Evolutionary conservation across 1,140 invertebrate species (phyloP), one percentile per base, ranked within the genome.

Genomic region (Akabosia matsudoensis): DNA sequence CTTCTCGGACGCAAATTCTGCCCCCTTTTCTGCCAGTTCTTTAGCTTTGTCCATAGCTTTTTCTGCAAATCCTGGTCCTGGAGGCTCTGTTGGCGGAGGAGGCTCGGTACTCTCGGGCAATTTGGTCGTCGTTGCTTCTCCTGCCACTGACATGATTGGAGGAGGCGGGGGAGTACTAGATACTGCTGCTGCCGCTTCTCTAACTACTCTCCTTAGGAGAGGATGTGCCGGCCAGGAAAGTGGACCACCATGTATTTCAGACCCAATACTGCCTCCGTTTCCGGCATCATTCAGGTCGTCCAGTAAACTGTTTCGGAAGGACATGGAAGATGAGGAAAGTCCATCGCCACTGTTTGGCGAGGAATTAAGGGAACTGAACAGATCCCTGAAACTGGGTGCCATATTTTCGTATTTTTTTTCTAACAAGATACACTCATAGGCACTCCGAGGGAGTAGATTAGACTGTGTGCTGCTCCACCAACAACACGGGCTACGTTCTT

Each of bases 1-100:
- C 73, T 79, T 79, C 22, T 76, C 78, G 13, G 78, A 73, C n/a
- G 78, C 73, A n/a, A 75, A 24, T 30, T 76, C 72, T 0, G 76
- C 67, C 16, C 33, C 74, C 64, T 67, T 76, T 31, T 74, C 73
- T 18, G 33, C 78, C 24, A 75, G 3, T 1, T 79, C 75, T 24
- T 75, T 70, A 3, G 70, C 56, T 18, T 61, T 70, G 3, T 76
- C 73, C 67, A 75, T 24, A 33, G 34, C 37, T 34, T 79, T 77
- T 28, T 79, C 71, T 0, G 51, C 45, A 2, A 75, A 51, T n/a
- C 73, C 52, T 45, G 78, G 75, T 24, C 75, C 78, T 10, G 77
- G 31, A 24, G 78, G 78, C 28, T 77, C 76, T 24, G 76, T 10
- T 1, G 76, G 30, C 16, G 70, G 13, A 26, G 75, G 70, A 24